Evolutionary conservation across 2,113 vertebrate genomes (phyloP).

Genomic region (Anoplopoma fimbria): DNA sequence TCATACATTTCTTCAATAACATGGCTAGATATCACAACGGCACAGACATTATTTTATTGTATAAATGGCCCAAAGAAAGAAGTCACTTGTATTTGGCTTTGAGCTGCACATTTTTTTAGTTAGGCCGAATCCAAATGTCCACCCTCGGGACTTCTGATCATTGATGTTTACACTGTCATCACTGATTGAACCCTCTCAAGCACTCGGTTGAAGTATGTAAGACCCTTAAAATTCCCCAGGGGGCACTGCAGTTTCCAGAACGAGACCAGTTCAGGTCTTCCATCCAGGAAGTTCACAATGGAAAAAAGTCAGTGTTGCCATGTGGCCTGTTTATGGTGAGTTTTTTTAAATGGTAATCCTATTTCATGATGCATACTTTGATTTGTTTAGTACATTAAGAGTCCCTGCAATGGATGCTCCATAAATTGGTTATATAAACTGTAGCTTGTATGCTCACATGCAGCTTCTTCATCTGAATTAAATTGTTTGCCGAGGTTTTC

Average conservation of each 20-base stretch:
- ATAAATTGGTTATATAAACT: not conserved
- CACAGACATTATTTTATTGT: constrained; percentile 3
- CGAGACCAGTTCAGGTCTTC: not conserved
- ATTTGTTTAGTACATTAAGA: not conserved
- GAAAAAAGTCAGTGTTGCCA: not conserved
- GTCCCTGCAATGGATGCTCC: not conserved
- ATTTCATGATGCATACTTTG: not conserved
- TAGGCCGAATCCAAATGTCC: not conserved
- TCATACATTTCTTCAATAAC: constrained; percentile 5
- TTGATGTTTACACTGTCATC: not conserved
- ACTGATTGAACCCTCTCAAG: not conserved
- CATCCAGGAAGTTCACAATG: not conserved
- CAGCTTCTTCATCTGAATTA: no score
- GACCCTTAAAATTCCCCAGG: not conserved
- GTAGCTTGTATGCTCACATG: not conserved
- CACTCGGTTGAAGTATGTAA: not conserved
- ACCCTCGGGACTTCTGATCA: not conserved
- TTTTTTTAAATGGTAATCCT: not conserved
- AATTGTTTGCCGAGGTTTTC: not conserved
- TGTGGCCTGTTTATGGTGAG: constrained; percentile 2
- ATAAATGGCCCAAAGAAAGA: constrained; percentile 15
- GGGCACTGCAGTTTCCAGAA: not conserved
- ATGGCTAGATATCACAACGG: constrained; percentile 18
- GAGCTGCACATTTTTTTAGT: not conserved
- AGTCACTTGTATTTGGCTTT: not conserved